Base-by-base conservation (phyloP, 1,140 invertebrate genomes). In the Penaeus vannamei region DNA sequence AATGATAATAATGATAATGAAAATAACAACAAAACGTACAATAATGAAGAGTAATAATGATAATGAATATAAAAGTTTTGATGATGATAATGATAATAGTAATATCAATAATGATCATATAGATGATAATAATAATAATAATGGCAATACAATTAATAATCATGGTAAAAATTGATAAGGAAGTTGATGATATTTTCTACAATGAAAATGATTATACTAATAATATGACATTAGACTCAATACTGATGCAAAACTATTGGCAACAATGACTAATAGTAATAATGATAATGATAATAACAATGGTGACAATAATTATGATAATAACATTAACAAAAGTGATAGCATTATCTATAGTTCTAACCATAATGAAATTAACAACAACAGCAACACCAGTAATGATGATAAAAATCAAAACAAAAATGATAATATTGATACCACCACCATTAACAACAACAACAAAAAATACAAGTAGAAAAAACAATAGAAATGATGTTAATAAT, bases 1-100 rank as follows among this genome's bases (percentile, higher is more conserved):
- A 64, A 64, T 64, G 62, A 64, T 64, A n/a, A 64, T 64, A 64
- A 64, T 64, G n/a, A 64, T n/a, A 64, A 64, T 64, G n/a, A 64
- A 19, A n/a, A 64, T 64, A 64, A 64, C n/a, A 19, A 64, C n/a
- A 64, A 64, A 19, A 64, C 17, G 17, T 17, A 64, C n/a, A 64
- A 64, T 64, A n/a, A 64, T 64, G n/a, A 64, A 19, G 62, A 64
- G 17, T 17, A 64, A 19, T 19, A 64, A n/a, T n/a, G n/a, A n/a
- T n/a, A n/a, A n/a, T n/a, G n/a, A n/a, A n/a, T n/a, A n/a, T n/a
- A n/a, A n/a, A 19, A 64, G n/a, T 64, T 19, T 19, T 64, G n/a
- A 64, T 64, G 62, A 64, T 64, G n/a, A 64, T 64, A 64, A 64
- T 64, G n/a, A 64, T 64, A n/a, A 64, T 17, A n/a, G n/a, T 64